Conservation (phyloP, 1,140 invertebrate species). For the Aphis gossypii region DNA sequence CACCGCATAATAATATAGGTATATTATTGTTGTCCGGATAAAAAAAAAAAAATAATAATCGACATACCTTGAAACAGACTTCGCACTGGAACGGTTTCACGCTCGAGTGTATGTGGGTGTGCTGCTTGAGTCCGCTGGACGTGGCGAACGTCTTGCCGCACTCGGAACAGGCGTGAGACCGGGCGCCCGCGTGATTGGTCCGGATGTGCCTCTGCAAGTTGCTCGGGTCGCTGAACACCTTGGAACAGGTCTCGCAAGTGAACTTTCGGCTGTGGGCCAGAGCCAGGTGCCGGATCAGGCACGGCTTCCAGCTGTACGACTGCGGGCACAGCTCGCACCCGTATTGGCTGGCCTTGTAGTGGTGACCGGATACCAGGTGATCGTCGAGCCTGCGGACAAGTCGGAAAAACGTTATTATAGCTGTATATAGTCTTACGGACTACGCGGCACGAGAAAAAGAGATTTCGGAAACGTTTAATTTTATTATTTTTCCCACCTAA, state of each 20-base stretch:
- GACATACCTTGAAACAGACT: slow-evolving; percentile 79
- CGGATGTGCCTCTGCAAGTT: slow-evolving; percentile 96
- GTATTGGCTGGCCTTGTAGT: slow-evolving; percentile 78
- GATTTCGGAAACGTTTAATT: too few relatives aligned
- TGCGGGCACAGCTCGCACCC: slow-evolving; percentile 85
- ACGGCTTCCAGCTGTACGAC: slow-evolving; percentile 81
- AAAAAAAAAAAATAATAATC: too few relatives aligned
- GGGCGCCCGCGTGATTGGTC: slow-evolving; percentile 88
- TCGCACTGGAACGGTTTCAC: slow-evolving; percentile 98
- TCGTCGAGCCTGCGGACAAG: slow-evolving; percentile 74
- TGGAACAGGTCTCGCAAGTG: slow-evolving; percentile 92
- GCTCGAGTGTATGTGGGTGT: slow-evolving; percentile 98
- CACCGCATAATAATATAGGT: not conserved
- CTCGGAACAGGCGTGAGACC: slow-evolving; percentile 94
- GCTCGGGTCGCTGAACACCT: slow-evolving; percentile 93
- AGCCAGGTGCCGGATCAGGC: slow-evolving; percentile 83
- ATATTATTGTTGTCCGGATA: not conserved
- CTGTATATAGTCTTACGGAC: too few relatives aligned
- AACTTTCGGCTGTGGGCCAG: slow-evolving; percentile 83
- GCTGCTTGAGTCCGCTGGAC: slow-evolving; percentile 96
- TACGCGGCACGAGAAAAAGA: too few relatives aligned
- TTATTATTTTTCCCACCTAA: too few relatives aligned
- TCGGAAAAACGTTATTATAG: too few relatives aligned
- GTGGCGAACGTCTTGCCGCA: slow-evolving; percentile 99
- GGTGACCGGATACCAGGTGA: slow-evolving; percentile 79